Evolutionary conservation across 1,140 invertebrate genomes (phyloP).

Genomic region (Megathymus violae): DNA sequence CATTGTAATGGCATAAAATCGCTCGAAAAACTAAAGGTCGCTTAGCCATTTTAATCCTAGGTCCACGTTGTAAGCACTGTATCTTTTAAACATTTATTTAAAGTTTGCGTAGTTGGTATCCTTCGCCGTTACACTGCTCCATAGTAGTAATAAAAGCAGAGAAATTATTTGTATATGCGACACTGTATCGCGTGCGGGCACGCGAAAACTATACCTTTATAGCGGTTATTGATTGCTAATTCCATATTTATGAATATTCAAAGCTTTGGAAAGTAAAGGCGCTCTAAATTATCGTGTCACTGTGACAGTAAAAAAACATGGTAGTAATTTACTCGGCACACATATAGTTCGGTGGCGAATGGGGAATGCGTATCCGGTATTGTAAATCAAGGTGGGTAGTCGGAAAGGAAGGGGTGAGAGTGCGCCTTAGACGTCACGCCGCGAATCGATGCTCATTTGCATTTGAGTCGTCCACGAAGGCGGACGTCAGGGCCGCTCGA

Average conservation of each 20-base stretch:
- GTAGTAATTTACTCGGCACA: conserved; percentile 65
- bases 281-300: conserved; percentile 81
- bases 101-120: conserved; percentile 10
- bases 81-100: conserved; percentile 11
- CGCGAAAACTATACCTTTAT: conserved; percentile 79
- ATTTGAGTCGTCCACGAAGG: conserved; percentile 64
- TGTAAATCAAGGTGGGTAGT: conserved; percentile 80
- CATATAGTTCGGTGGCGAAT: conserved; percentile 65
- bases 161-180: conserved; percentile 80
- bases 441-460: conserved; percentile 81
- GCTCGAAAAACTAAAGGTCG: conserved; percentile 10
- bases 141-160: conserved; percentile 67
- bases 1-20: conserved; percentile 6
- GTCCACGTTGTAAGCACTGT: conserved; percentile 1
- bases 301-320: conserved; percentile 76
- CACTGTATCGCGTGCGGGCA: conserved; percentile 78
- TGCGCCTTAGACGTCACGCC: conserved; percentile 71
- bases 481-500: conserved; percentile 75
- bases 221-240: conserved; percentile 80
- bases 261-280: conserved; percentile 93
- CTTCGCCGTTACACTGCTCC: conserved; percentile 42
- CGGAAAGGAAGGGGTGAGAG: conserved; percentile 79
- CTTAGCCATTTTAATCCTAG: conserved; percentile 13
- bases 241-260: conserved; percentile 79
- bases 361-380: conserved; percentile 71